These are phyloP conservation scores for Anoncus sp. DNA, from an alignment of 2,888 invertebrate genomes.

Conservation along the genomic window DNA sequence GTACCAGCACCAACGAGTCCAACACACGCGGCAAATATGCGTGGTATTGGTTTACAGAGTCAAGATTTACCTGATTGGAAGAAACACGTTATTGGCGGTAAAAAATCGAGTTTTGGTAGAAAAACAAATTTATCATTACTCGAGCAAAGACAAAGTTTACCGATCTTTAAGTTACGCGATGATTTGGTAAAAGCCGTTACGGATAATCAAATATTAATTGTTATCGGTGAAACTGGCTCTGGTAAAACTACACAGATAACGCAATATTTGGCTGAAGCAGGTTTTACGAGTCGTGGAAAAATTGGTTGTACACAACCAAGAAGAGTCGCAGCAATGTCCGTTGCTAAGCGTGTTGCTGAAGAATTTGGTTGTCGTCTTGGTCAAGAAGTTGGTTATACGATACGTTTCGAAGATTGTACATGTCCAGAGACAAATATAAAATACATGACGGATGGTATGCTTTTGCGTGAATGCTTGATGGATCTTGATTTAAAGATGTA, in stretches of 20 bases:
- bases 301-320: constrained; percentile 96
- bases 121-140: constrained; percentile 97
- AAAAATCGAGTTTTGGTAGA: constrained; percentile 99
- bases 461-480: constrained; percentile 97
- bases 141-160: constrained; percentile 97
- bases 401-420: constrained; percentile 99
- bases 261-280: constrained; percentile 98
- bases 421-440: constrained; percentile 99
- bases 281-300: constrained; percentile 95
- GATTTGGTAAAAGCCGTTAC: constrained; percentile 97
- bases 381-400: constrained; percentile 99
- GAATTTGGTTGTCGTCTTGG: constrained; percentile 99
- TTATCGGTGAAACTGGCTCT: constrained; percentile 99
- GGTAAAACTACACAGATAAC: constrained; percentile 99
- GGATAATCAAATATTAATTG: constrained; percentile 98
- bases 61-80: constrained; percentile 99
- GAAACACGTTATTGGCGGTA: constrained; percentile 98
- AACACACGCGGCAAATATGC: constrained; percentile 90
- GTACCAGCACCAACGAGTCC: constrained; percentile 92
- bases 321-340: constrained; percentile 86
- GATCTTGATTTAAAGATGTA: constrained; percentile 97
- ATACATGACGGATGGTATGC: constrained; percentile 99
- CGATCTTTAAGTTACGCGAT: constrained; percentile 98
- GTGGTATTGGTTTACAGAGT: constrained; percentile 92
- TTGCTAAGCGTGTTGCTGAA: constrained; percentile 99